Base-by-base conservation (phyloP, 2,888 invertebrate species). In the Euplagia quadripunctaria region DNA sequence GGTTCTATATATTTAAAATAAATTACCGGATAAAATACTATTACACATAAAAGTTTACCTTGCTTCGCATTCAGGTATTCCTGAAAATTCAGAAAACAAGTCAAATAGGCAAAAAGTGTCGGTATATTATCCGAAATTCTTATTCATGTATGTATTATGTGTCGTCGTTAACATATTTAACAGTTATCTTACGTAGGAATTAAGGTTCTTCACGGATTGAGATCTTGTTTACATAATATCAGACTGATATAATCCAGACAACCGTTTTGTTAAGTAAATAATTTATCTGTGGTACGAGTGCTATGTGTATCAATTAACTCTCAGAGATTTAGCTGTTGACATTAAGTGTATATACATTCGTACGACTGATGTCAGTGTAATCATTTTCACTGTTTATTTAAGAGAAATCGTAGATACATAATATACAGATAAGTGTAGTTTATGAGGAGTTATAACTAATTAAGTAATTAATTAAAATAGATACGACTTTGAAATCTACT, bases 121-220 rank as follows among this genome's bases (percentile, higher is more conserved):
- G 70, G 64, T 61, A 72, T 70, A 65, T 73, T 78, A 83, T 78
- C 65, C 76, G 49, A 70, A 51, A 81, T 78, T 78, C 73, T 51
- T 68, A 78, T 82, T 83, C 83, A 82, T 83, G 7, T 81, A 81
- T 83, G 81, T 83, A 79, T 74, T n/a, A 79, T 77, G 71, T 77
- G 74, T 73, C 74, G 76, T 82, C 79, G 79, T 82, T 82, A 82
- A 83, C 82, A 82, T 84, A 84, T 84, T 82, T 82, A 77, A 75
- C 65, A 78, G 79, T 82, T 79, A 73, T 70, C 71, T 64, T 75
- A 67, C 70, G 78, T 80, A 70, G 73, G 68, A 72, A 73, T 73
- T 75, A 75, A 73, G 78, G 73, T 82, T 65, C 75, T 71, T 61
- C 71, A 46, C 72, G 68, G 71, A 78, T 82, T 77, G 74, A 68